Evolutionary conservation across 2,888 invertebrate species (phyloP).

Genomic region (Apodemia zela): DNA sequence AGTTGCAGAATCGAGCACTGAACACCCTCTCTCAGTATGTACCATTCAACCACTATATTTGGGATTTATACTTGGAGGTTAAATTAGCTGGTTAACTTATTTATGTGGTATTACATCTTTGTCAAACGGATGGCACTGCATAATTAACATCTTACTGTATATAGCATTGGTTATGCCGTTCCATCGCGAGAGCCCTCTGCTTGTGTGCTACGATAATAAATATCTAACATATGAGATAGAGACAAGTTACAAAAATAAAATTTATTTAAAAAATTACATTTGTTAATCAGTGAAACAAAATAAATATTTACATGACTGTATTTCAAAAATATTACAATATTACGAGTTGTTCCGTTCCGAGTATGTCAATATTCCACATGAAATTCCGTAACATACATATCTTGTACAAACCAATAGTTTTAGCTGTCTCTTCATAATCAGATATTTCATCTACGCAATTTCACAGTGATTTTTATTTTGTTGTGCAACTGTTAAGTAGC

Average conservation of each 20-base stretch:
- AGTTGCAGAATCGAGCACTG: no score
- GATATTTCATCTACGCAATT: background rate
- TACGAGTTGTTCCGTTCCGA: background rate
- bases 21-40: no score
- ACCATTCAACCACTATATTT: no score
- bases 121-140: no score
- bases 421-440: no score
- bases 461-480: background rate
- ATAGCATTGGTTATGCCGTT: background rate
- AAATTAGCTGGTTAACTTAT: no score
- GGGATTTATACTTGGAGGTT: no score
- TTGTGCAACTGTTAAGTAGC: background rate
- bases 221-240: no score
- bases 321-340: slow-evolving; percentile 13
- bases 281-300: slow-evolving; percentile 17
- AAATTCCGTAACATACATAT: background rate
- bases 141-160: no score
- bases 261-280: no score
- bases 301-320: slow-evolving; percentile 14
- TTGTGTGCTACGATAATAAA: background rate
- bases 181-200: background rate
- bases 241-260: background rate
- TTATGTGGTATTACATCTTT: no score
- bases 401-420: background rate
- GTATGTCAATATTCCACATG: background rate